Evolutionary conservation across 2,888 invertebrate genomes (phyloP), one percentile per base, ranked within the genome.

Genomic region (Cheilosia impressa): DNA sequence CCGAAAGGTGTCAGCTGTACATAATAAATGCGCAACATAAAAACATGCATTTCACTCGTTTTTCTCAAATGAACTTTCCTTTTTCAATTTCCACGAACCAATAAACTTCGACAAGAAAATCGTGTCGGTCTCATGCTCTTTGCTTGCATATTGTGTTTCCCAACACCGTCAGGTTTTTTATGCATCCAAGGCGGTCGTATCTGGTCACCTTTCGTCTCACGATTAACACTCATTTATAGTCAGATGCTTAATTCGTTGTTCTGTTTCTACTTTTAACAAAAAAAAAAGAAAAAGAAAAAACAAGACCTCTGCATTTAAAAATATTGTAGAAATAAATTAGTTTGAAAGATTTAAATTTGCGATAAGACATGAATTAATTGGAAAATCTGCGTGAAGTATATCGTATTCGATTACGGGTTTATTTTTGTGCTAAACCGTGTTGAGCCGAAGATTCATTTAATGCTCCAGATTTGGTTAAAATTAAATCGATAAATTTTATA

Each of bases 201-300:
- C 27, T 27, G 34, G 53, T 55, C 43, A 45, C 9, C 38, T 62
- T 72, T 73, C 27, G 27, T 77, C 60, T 47, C 71, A 65, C 65
- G 58, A 82, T 82, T 76, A 65, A 58, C 65, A 45, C 13, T 52
- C 22, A 82, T 82, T 77, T 60, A 76, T 65, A 77, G 65, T 82
- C 71, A 34, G 27, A 65, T 71, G 58, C 22, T 77, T 66, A 71
- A 71, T 71, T 57, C 47, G 58, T 41, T 78, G 38, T 55, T 71
- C 1, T 7, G 31, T 7, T 38, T 15, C 17, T 17, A 27, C 55
- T 47, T 27, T 52, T 38, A 31, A 68, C 43, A 19, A 24, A 55
- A 45, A 62, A 34, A 13, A 55, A 19, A 24, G 45, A 45, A 62
- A 34, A 13, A 55, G 2, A 19, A 52, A 68, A 43, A 27, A 6